Evolutionary conservation across 1,140 invertebrate species (phyloP).

Genomic region (Euwallacea similis): DNA sequence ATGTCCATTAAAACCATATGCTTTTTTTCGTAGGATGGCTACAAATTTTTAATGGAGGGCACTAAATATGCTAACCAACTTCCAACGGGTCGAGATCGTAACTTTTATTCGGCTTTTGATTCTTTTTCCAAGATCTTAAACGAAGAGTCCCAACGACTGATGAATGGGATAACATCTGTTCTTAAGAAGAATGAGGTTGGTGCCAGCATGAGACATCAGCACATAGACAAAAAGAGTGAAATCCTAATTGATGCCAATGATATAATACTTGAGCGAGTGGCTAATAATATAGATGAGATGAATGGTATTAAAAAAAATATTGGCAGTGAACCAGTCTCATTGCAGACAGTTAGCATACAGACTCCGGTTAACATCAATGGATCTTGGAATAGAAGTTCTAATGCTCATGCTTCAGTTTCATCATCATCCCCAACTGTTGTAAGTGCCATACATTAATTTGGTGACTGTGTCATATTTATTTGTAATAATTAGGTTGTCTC

Average conservation of each 20-base stretch:
- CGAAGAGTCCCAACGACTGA: conserved; percentile 50
- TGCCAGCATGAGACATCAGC: conserved; percentile 61
- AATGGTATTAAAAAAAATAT: conserved; percentile 64
- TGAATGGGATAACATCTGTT: conserved; percentile 57
- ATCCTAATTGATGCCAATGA: conserved; percentile 77
- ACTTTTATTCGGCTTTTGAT: conserved; percentile 71
- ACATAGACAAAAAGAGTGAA: conserved; percentile 74
- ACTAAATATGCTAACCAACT: conserved; percentile 70
- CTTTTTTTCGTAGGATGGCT: conserved; percentile 58
- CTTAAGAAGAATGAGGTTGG: conserved; percentile 63
- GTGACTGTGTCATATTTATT: not conserved
- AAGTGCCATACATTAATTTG: no score
- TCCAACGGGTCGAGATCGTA: conserved; percentile 67
- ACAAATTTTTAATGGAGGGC: conserved; percentile 62
- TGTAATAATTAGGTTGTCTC: not conserved
- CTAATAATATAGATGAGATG: conserved; percentile 72
- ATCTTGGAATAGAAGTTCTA: conserved; percentile 52
- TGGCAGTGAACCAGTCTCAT: conserved; percentile 56
- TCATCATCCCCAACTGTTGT: conserved; percentile 9
- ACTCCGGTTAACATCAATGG: conserved; percentile 51
- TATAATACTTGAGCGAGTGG: conserved; percentile 76
- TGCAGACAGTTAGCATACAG: conserved; percentile 52
- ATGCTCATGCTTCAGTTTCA: conserved; percentile 40
- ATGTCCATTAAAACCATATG: not conserved
- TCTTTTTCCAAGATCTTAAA: conserved; percentile 66